Percentiles rank a stretch among this genome's conserved stretches.
Evolutionary conservation across 2,797 vertebrate species (phyloP).

Genomic region (Pangasius djambal): DNA sequence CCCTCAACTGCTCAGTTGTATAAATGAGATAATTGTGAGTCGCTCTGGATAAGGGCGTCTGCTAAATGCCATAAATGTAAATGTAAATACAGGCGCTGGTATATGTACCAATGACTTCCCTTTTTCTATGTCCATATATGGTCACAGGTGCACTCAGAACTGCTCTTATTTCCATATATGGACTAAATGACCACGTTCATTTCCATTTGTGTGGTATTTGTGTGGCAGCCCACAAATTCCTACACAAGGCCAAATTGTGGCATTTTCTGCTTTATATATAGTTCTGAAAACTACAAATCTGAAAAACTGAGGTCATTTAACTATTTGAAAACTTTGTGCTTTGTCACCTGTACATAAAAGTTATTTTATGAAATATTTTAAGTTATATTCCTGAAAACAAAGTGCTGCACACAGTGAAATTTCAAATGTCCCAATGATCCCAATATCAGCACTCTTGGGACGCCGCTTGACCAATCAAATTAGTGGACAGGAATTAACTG

Average conservation of each 20-base stretch:
- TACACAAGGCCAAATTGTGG: background rate
- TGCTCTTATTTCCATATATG: conserved; percentile 14
- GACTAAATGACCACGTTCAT: background rate
- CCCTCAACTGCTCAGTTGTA: too few species aligned
- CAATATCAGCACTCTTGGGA: too few species aligned
- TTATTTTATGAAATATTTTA: too few species aligned
- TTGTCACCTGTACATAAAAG: too few species aligned
- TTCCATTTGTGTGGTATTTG: background rate
- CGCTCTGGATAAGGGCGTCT: too few species aligned
- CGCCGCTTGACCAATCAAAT: too few species aligned
- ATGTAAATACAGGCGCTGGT: background rate
- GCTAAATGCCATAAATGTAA: too few species aligned
- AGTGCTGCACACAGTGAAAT: too few species aligned
- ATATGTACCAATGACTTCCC: background rate
- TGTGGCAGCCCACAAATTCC: background rate
- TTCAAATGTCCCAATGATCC: too few species aligned
- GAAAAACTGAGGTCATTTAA: background rate
- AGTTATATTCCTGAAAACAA: background rate
- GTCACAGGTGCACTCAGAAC: background rate
- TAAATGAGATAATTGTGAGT: too few species aligned
- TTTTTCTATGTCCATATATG: background rate
- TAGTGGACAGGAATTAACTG: too few species aligned
- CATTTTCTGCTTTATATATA: background rate
- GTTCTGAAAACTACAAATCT: background rate
- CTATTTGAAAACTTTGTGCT: background rate